Evolutionary conservation across 2,113 vertebrate species (phyloP).

Genomic region (Pycnonotus jocosus): DNA sequence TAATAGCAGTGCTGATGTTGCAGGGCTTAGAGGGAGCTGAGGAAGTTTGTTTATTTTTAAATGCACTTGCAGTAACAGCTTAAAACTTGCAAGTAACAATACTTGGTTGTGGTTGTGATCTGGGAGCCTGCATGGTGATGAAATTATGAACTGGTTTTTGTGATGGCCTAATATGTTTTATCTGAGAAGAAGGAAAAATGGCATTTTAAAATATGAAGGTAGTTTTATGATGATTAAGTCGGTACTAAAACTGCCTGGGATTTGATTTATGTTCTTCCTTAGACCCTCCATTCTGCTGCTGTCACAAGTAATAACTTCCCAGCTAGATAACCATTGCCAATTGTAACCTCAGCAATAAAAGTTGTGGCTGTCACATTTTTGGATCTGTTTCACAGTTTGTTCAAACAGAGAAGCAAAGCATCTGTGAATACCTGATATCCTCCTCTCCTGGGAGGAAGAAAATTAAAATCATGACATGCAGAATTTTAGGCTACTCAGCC

Average conservation of each 20-base stretch:
- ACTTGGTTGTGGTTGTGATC: not conserved
- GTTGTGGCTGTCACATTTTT: conserved; percentile 4
- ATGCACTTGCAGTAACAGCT: not conserved
- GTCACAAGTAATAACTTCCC: conserved; percentile 32
- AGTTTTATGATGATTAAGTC: conserved; percentile 33
- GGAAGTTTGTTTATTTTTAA: not conserved
- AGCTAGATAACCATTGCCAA: conserved; percentile 8
- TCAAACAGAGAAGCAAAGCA: not conserved
- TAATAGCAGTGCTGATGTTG: not conserved
- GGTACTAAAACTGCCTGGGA: conserved; percentile 8
- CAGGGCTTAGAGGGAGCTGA: not conserved
- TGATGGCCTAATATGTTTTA: not conserved
- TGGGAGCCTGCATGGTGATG: not conserved
- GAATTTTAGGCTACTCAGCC: not conserved
- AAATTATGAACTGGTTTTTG: not conserved
- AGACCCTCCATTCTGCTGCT: conserved; percentile 13
- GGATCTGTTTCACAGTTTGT: not conserved
- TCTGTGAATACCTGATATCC: not conserved
- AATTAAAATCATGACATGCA: not conserved
- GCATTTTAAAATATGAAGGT: not conserved
- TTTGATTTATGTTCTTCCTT: conserved; percentile 35
- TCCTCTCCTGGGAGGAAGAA: not conserved
- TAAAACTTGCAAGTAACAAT: not conserved
- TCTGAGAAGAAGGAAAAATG: not conserved
- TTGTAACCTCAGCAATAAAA: conserved; percentile 14